Conservation (phyloP, 2,113 vertebrate genomes). For the Stomatorhinus ivindoensis region DNA sequence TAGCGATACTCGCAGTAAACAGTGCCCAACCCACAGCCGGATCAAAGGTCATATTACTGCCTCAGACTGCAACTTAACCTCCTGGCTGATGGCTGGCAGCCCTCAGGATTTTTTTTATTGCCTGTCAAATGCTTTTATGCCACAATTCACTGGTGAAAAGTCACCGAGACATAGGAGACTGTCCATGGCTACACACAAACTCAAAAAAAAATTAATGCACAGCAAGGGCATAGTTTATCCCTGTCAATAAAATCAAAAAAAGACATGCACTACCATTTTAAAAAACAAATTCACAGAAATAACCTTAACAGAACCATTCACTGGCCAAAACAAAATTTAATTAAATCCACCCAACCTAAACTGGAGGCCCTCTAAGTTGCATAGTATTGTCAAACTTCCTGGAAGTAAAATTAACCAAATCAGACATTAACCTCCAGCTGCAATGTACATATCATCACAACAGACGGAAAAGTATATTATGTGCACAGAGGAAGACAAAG, state of each 20-base stretch:
- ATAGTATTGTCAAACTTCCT: neutral
- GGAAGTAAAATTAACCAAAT: neutral
- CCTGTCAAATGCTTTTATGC: slow-evolving; percentile 47
- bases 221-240: neutral
- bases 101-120: neutral
- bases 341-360: neutral
- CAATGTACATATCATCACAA: neutral
- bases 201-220: slow-evolving; percentile 20
- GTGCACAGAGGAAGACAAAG: neutral
- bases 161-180: neutral
- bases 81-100: neutral
- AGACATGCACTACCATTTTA: neutral
- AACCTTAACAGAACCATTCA: neutral
- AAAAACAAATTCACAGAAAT: neutral
- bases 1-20: neutral
- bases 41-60: neutral
- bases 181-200: neutral
- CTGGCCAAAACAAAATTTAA: neutral
- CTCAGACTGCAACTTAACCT: neutral
- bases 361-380: neutral
- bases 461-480: neutral
- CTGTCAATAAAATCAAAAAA: neutral
- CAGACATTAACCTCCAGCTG: neutral
- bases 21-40: neutral
- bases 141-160: slow-evolving; percentile 25